Conservation (phyloP, 2,888 invertebrate species). For the Arctia plantaginis region DNA sequence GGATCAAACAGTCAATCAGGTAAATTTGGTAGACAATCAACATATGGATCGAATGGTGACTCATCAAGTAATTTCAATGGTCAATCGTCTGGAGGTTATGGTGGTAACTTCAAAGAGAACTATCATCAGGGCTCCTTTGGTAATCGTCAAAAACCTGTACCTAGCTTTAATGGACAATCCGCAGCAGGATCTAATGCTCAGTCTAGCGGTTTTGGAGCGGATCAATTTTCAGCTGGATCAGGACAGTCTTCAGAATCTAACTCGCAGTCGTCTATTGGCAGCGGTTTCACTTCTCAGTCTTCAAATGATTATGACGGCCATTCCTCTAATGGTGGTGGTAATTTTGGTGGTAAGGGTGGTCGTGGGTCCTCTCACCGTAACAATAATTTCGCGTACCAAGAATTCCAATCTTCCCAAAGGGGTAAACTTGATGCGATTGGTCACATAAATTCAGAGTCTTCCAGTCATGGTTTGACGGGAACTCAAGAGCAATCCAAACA, state of each 20-base stretch:
- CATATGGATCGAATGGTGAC: slow-evolving; percentile 14
- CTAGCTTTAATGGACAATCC: slow-evolving; percentile 20
- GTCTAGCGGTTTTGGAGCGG: slow-evolving; percentile 5
- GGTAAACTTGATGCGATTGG: slow-evolving; percentile 27
- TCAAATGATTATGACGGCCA: slow-evolving; percentile 8
- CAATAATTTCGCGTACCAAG: slow-evolving; percentile 48
- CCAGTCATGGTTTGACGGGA: slow-evolving; percentile 17
- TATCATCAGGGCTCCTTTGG: neutral
- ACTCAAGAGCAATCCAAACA: slow-evolving; percentile 18
- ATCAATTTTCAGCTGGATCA: slow-evolving; percentile 8
- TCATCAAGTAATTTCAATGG: slow-evolving; percentile 14
- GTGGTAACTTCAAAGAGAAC: neutral
- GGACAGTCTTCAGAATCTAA: neutral
- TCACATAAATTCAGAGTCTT: slow-evolving; percentile 25
- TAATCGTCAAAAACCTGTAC: slow-evolving; percentile 12
- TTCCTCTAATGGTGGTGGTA: neutral
- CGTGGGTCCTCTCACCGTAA: slow-evolving; percentile 17
- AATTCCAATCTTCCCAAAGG: slow-evolving; percentile 55
- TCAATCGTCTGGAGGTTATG: slow-evolving; percentile 12
- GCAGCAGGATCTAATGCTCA: slow-evolving; percentile 19
- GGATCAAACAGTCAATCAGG: slow-evolving; percentile 5
- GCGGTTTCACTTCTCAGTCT: neutral
- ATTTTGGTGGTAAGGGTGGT: neutral
- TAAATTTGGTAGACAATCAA: slow-evolving; percentile 8
- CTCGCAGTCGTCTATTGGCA: neutral